Base-by-base conservation (phyloP, 2,113 vertebrate species). In the Leptocoma aspasia region DNA sequence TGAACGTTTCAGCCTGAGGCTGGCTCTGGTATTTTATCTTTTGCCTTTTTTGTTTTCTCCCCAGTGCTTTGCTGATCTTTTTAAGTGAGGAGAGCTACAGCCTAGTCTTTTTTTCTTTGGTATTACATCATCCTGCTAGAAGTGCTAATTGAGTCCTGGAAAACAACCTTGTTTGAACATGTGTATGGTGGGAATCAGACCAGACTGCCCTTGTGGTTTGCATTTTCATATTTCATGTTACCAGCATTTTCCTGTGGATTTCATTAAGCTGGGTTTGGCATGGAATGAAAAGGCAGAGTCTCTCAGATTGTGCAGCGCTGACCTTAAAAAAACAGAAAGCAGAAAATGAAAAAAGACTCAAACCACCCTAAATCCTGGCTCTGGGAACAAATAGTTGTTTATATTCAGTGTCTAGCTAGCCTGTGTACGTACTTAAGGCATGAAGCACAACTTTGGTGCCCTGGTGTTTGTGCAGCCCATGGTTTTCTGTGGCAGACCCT, bases 161-260 rank as follows among this genome's bases (percentile, higher is more conserved):
- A 89, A 90, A 89, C 80, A 91, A 57, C 75, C 72, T 47, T 89
- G 87, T 82, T 94, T 86, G 91, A 94, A 92, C 95, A 95, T 90
- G 83, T 70, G 88, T 75, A 28, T 6, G 79, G 90, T 92, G 94
- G 92, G 96, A 96, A 95, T 35, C 47, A 12, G 88, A 77, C 80
- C 94, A 95, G 82, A 44, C 89, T 92, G 87, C 91, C 82, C 84
- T 68, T 90, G 92, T 85, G 94, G 85, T 90, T 94, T 94, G 88
- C 68, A 41, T 96, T 93, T 95, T 86, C 85, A 41, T 92, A 85
- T 94, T 94, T 94, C 78, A 90, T 69, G 50, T 94, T 95, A 90
- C 85, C 95, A 96, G 66, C 77, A 78, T 93, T 96, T 97, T 93
- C 95, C 94, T 95, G 82, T 73, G 88, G 75, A 94, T 95, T 94